phyloP scores from a whole-genome alignment of 2,113 vertebrate genomes.

The Danionella cerebrum region DNA sequence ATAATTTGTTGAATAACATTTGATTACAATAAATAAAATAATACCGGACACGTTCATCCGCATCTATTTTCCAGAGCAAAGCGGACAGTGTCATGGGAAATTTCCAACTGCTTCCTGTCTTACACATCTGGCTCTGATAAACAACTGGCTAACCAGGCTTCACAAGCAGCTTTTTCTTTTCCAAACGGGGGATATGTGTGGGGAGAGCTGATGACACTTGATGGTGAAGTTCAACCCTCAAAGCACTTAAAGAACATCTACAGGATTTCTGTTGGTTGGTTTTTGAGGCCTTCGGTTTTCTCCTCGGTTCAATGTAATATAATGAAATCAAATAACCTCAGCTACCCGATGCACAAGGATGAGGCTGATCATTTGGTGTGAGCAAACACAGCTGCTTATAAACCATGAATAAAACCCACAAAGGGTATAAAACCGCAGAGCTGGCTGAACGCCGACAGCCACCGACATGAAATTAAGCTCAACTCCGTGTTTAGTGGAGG shows the following conservation, averaged over 20 bases:
- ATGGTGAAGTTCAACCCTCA: constrained; percentile 30
- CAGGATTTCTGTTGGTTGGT: constrained; percentile 33
- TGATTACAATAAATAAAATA: no score
- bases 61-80: constrained; percentile 34
- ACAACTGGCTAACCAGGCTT: constrained; percentile 41
- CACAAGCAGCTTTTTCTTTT: constrained; percentile 3
- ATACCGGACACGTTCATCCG: no score
- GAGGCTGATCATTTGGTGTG: constrained; percentile 1
- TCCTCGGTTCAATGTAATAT: constrained; percentile 19
- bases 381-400: background rate
- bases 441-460: background rate
- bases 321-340: constrained; percentile 27
- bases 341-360: background rate
- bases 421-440: background rate
- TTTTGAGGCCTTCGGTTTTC: constrained; percentile 6
- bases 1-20: no score
- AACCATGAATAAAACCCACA: background rate
- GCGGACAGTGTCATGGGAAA: constrained; percentile 44
- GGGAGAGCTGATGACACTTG: background rate
- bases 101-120: constrained; percentile 39
- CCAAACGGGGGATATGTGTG: background rate
- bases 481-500: background rate
- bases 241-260: constrained; percentile 25
- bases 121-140: constrained; percentile 49
- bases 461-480: background rate